phyloP scores from a whole-genome alignment of 2,113 vertebrate genomes.

The Acrocephalus arundinaceus region DNA sequence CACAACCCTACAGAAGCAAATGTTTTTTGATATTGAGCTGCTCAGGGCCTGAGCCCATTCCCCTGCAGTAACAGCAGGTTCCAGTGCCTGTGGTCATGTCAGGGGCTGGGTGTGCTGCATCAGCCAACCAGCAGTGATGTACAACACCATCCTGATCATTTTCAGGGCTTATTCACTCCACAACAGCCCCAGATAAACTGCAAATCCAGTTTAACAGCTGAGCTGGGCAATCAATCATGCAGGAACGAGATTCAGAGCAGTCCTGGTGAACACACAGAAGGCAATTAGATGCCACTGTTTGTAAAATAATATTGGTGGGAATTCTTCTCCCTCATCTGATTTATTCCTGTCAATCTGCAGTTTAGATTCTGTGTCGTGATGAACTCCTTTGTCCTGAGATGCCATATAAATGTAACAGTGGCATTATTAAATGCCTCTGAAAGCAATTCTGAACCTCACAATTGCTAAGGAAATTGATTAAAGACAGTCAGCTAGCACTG shows the following conservation, averaged over 20 bases:
- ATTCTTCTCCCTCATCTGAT: constrained; percentile 64
- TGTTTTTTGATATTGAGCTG: not conserved
- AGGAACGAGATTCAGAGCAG: constrained; percentile 55
- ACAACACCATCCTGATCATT: not conserved
- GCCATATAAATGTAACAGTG: constrained; percentile 11
- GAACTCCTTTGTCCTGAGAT: constrained; percentile 63
- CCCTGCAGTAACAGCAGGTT: constrained; percentile 16
- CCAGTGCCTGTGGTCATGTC: constrained; percentile 3
- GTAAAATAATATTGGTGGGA: constrained; percentile 63
- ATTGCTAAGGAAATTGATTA: constrained; percentile 60
- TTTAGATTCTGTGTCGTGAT: constrained; percentile 59
- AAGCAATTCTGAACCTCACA: constrained; percentile 57
- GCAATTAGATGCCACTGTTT: constrained; percentile 59
- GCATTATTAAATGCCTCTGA: constrained; percentile 58
- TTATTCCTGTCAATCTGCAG: constrained; percentile 66
- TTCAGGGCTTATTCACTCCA: constrained; percentile 14
- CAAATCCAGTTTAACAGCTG: constrained; percentile 46
- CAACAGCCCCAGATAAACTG: constrained; percentile 15
- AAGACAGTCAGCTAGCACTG: constrained; percentile 23
- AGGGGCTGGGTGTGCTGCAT: constrained; percentile 7
- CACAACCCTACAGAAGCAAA: not conserved
- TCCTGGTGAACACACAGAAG: constrained; percentile 47
- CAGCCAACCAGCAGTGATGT: not conserved
- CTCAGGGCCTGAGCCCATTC: not conserved
- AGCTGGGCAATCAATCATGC: constrained; percentile 57